Conservation (phyloP, 2,888 invertebrate species). For the Orthosia gracilis region DNA sequence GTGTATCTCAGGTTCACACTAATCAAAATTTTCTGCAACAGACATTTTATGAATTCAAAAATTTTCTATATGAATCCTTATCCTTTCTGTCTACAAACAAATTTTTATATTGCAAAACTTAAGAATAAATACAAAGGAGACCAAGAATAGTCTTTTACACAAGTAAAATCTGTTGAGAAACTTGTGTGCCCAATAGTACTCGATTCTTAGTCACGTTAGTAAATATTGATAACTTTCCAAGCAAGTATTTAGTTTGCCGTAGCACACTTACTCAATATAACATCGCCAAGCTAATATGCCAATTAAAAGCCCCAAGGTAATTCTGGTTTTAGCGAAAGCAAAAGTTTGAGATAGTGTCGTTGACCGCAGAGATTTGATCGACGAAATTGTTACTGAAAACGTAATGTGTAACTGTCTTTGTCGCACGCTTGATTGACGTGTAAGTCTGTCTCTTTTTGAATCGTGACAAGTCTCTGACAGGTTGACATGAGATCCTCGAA, state of each 20-base stretch:
- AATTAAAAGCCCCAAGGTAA: constrained; percentile 65
- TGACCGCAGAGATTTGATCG: constrained; percentile 77
- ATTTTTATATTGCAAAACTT: background rate
- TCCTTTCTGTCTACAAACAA: background rate
- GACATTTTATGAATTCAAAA: background rate
- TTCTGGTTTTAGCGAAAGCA: constrained; percentile 79
- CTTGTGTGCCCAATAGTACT: constrained; percentile 48
- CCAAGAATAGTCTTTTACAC: constrained; percentile 34
- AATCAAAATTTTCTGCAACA: too few species aligned
- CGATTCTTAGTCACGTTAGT: constrained; percentile 40
- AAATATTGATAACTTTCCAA: constrained; percentile 58
- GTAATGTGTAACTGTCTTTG: constrained; percentile 62
- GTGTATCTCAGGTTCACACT: too few species aligned
- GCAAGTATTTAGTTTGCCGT: constrained; percentile 44
- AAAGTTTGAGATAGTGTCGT: constrained; percentile 77
- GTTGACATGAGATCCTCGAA: constrained; percentile 74
- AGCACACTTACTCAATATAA: constrained; percentile 39
- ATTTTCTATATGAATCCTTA: too few species aligned
- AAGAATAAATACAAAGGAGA: constrained; percentile 18
- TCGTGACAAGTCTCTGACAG: constrained; percentile 69
- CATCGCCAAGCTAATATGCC: constrained; percentile 43
- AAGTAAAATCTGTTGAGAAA: constrained; percentile 52
- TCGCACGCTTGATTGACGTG: constrained; percentile 54
- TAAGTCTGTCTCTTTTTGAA: constrained; percentile 65
- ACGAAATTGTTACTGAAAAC: constrained; percentile 69